A percentile compares a stretch with the other conserved stretches of the same genome.
Evolutionary conservation across 2,797 vertebrate species (phyloP).

Genomic region (Enteromius paludinosus): DNA sequence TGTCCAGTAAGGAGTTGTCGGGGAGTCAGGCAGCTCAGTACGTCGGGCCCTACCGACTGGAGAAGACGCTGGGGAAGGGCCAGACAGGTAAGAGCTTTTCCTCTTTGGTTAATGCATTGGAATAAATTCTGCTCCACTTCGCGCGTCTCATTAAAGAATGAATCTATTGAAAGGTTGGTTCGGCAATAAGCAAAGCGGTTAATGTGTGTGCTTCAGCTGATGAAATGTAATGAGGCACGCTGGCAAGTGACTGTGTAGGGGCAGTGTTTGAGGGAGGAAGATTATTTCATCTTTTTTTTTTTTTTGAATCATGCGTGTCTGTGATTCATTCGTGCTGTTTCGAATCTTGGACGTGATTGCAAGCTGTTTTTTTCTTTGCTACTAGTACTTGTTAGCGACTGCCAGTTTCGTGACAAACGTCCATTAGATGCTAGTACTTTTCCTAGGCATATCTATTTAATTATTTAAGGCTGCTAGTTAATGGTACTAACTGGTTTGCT

Average conservation of each 20-base stretch:
- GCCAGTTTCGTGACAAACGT: neutral
- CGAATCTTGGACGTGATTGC: neutral
- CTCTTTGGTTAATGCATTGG: slow-evolving; percentile 11
- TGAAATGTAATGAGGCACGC: neutral
- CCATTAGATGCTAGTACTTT: neutral
- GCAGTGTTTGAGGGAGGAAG: neutral
- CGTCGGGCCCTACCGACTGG: slow-evolving; percentile 92
- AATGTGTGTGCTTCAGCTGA: slow-evolving; percentile 9
- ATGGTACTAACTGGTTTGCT: neutral
- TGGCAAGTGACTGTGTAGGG: neutral
- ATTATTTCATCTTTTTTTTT: neutral
- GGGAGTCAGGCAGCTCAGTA: slow-evolving; percentile 86
- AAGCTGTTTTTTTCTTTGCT: neutral
- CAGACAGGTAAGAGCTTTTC: slow-evolving; percentile 85
- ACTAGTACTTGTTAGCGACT: neutral
- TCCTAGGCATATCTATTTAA: neutral
- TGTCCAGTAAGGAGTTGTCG: slow-evolving; percentile 85
- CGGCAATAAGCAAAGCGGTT: neutral
- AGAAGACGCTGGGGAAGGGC: slow-evolving; percentile 93
- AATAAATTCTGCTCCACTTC: slow-evolving; percentile 29
- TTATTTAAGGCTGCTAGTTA: neutral
- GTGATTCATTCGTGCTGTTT: neutral
- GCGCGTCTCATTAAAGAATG: neutral
- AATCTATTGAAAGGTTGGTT: slow-evolving; percentile 16
- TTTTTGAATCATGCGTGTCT: neutral